Evolutionary conservation across 2,113 vertebrate species (phyloP), one percentile per base, ranked within the genome.

Genomic region (Hipposideros armiger): DNA sequence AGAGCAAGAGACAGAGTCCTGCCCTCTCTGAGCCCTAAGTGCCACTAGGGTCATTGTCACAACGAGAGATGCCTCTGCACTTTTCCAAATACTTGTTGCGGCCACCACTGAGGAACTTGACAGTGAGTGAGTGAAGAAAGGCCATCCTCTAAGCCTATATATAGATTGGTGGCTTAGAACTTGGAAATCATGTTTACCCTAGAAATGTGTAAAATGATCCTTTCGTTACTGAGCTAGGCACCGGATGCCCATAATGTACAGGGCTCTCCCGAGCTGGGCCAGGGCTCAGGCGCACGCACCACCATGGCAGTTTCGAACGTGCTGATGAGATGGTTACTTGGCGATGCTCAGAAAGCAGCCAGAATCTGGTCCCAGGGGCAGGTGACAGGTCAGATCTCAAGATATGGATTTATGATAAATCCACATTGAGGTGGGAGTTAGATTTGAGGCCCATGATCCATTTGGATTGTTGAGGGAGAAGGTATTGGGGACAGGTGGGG

Each of bases 31-130:
- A 69, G n/a, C n/a, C 72, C 62, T 47, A 89, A 91, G 60, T 19
- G 24, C n/a, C n/a, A 81, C 66, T 47, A 47, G 30, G 94, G 62
- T 92, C 73, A 72, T 45, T 32, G 11, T 62, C 67, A 85, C 56
- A 73, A 77, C 10, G 7, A 85, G 54, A 91, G 86, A 90, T 64
- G n/a, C 62, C 32, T 60, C 60, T 67, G 56, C 1, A 17, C 10
- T 30, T 92, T 93, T 92, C 74, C 64, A 94, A n/a, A 66, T 83
- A 78, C n/a, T 94, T 86, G 54, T 40, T 86, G 56, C 69, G 56
- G 4, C 40, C 30, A 83, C 45, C 32, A 11, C 66, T 32, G 78
- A 94, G 30, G n/a, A 85, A 78, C 36, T 86, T 58, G 28, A 40
- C n/a, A 78, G 32, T 19, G 45, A 64, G 24, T 56, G 15, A 76